Base-by-base conservation (phyloP, 2,113 vertebrate species). In the Heterotis niloticus region DNA sequence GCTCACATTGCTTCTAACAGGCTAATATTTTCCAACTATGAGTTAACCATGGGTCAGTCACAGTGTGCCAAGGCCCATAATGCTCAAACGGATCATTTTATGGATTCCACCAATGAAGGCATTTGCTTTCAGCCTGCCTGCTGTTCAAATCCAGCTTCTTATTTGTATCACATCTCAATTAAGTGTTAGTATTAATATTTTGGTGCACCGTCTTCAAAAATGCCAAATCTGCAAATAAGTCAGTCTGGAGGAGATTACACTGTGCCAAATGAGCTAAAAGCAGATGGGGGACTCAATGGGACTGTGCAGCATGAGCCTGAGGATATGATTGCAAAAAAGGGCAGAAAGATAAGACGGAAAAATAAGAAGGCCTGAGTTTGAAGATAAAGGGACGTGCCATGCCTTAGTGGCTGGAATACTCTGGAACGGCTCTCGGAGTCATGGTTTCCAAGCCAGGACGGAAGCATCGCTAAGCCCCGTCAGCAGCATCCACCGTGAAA, bases 71-170 rank as follows among this genome's bases (percentile, higher is more conserved):
- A 4, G 34, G 34, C 3, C 7, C 3, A 44, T 44, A 7, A 44
- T 44, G 34, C 34, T 44, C 34, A 44, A 44, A 44, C 34, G 10
- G 3, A 62, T 62, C 3, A 62, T 13, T 62, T 62, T 62, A 13
- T 20, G 2, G 1, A 20, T 11, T 23, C 4, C 5, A 20, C 24
- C 14, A 16, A 26, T 3, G 23, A 51, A 54, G 24, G 24, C 10
- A 54, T 26, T 28, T 23, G 17, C 71, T 85, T 79, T 60, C 59
- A 16, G 7, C 57, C 20, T 14, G n/a, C n/a, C n/a, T n/a, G 56
- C 9, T 66, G 70, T 79, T 68, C 68, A 65, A n/a, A 24, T 28
- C 51, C 71, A 23, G 17, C 14, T 11, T 59, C 71, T n/a, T 16
- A 23, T 51, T 51, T 28, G 16, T 0, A 16, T 5, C 23, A 24